A percentile compares a stretch with the other conserved stretches of the same genome.
Conservation (phyloP, 92 coral and sea anemone genomes). For the Metridium senile region DNA sequence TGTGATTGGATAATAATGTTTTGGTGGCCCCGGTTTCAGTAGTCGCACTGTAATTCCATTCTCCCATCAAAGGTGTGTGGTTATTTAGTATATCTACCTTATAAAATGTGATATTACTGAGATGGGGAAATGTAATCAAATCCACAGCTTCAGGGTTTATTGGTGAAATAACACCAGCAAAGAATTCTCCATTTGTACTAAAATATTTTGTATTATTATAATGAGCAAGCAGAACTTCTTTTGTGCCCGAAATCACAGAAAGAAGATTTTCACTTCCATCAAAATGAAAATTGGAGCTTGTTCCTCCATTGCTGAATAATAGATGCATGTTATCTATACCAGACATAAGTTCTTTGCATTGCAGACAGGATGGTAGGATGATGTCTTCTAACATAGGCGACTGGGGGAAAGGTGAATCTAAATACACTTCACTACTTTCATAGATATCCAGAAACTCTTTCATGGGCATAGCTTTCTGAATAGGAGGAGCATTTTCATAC, state of each 20-base stretch:
- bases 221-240: slow-evolving; percentile 81
- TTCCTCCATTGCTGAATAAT: slow-evolving; percentile 87
- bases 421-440: slow-evolving; percentile 74
- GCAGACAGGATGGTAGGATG: slow-evolving; percentile 81
- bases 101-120: slow-evolving; percentile 77
- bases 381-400: slow-evolving; percentile 75
- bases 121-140: slow-evolving; percentile 71
- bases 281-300: slow-evolving; percentile 86
- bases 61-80: too few relatives aligned
- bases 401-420: slow-evolving; percentile 94
- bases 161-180: slow-evolving; percentile 75
- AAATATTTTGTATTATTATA: slow-evolving; percentile 52
- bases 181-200: slow-evolving; percentile 25
- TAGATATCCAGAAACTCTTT: slow-evolving; percentile 78
- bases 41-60: too few relatives aligned
- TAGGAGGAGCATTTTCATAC: slow-evolving; percentile 76
- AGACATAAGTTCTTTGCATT: slow-evolving; percentile 75
- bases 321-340: slow-evolving; percentile 74
- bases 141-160: slow-evolving; percentile 96
- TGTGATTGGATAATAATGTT: too few relatives aligned
- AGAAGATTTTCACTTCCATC: slow-evolving; percentile 92
- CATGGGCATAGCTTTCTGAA: slow-evolving; percentile 84
- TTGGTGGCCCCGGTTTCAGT: too few relatives aligned
- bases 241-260: slow-evolving; percentile 82
- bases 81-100: slow-evolving; percentile 55